Base-by-base conservation (phyloP, 2,113 vertebrate genomes). In the Thunnus maccoyii region DNA sequence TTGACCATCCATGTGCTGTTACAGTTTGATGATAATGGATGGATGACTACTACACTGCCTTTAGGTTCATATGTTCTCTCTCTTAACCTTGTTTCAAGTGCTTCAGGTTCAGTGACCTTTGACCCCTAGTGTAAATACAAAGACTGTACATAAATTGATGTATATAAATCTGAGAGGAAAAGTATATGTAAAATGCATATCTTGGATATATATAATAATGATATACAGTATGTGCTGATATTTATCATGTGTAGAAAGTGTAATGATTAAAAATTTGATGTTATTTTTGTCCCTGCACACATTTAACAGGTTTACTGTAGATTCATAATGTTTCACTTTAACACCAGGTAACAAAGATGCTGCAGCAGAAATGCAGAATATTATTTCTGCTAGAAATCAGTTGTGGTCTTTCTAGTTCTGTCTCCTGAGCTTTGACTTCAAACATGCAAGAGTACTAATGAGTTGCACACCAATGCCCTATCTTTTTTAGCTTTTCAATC, bases 231-330 rank as follows among this genome's bases (percentile, higher is more conserved):
- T 93, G 91, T 95, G 92, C 93, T 93, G 77, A 91, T 95, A 94
- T 94, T 92, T 95, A 94, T 94, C 82, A 91, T 91, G 92, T 94
- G 88, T 93, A 90, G 92, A 93, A 88, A 93, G 86, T 91, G 86
- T 89, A 88, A 92, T 90, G 86, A 93, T 93, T 85, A 67, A 92
- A 91, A 70, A 74, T 20, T 54, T 86, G 84, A 88, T 92, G 90
- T 93, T 95, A 93, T 93, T 94, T 95, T 95, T 85, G 90, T 93
- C 93, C 92, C 88, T 82, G 88, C 92, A 94, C 92, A 93, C 79
- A 80, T 79, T 90, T 81, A 88, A 86, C 89, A 94, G 90, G 82
- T 92, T 89, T 92, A 91, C 88, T 90, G 84, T 87, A 84, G 86
- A 91, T 72, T 87, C 75, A 82, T 76, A 67, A 83, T 88, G 82